phyloP scores from a whole-genome alignment of 2,888 invertebrate genomes.

The Leptopilina syphax region DNA sequence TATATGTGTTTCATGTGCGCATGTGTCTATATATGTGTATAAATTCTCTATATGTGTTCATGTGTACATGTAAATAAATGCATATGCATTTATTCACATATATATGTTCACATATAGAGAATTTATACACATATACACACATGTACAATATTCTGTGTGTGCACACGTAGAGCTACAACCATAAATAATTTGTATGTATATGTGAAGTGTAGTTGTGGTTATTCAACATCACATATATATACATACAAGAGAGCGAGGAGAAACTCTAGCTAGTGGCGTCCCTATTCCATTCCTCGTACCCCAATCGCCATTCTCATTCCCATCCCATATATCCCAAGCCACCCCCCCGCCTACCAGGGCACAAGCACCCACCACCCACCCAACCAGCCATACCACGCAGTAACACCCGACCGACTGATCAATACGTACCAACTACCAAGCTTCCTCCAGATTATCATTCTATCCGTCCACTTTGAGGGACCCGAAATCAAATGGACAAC shows the following conservation, averaged over 20 bases:
- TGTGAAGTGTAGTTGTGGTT: not conserved
- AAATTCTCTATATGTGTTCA: no score
- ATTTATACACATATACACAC: no score
- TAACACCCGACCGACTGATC: conserved; percentile 74
- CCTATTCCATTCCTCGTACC: conserved; percentile 60
- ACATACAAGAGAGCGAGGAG: conserved; percentile 35
- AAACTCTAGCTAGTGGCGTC: conserved; percentile 59
- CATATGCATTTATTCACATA: no score
- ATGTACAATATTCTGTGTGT: no score
- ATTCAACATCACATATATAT: conserved; percentile 19
- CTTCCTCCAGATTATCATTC: conserved; percentile 73
- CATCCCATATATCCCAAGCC: conserved; percentile 39
- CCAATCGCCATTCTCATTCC: conserved; percentile 47
- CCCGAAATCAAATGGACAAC: conserved; percentile 61
- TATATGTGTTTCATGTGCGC: no score
- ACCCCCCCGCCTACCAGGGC: conserved; percentile 52
- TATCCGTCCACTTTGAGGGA: conserved; percentile 70
- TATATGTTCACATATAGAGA: no score
- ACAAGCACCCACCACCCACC: conserved; percentile 62
- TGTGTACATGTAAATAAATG: no score
- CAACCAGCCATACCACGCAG: conserved; percentile 71
- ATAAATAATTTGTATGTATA: no score
- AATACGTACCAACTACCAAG: conserved; percentile 73
- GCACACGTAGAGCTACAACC: no score
- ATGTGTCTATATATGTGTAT: no score